These are phyloP conservation scores for Nemotelus pantherinus DNA, from an alignment of 2,888 invertebrate species.

Conservation along the genomic window DNA sequence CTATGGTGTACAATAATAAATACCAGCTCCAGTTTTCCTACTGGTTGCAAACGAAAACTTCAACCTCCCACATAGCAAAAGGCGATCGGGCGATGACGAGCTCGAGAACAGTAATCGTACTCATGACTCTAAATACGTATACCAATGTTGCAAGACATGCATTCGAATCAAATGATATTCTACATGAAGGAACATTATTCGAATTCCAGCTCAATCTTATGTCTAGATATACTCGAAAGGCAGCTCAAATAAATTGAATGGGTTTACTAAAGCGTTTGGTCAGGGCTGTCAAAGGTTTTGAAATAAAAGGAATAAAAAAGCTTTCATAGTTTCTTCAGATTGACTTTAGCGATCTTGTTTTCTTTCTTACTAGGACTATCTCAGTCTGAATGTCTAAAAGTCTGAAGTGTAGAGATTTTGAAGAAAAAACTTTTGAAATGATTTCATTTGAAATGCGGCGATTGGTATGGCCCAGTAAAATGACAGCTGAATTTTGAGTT, in stretches of 20 bases:
- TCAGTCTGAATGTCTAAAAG: too few species aligned
- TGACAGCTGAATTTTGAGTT: too few species aligned
- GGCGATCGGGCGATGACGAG: not conserved
- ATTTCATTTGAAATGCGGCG: too few species aligned
- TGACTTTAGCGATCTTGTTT: too few species aligned
- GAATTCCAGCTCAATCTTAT: not conserved
- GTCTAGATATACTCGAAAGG: not conserved
- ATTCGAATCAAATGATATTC: not conserved
- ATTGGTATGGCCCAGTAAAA: too few species aligned
- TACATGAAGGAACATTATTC: not conserved
- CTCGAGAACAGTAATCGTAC: not conserved
- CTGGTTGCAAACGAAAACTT: too few species aligned
- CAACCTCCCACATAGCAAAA: not conserved
- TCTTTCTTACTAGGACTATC: too few species aligned
- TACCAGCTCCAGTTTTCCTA: too few species aligned
- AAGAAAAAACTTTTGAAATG: too few species aligned
- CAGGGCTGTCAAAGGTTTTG: slow-evolving; percentile 38
- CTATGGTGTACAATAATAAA: too few species aligned
- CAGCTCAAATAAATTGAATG: not conserved
- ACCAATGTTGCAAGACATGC: not conserved
- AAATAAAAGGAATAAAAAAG: not conserved
- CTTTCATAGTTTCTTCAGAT: too few species aligned
- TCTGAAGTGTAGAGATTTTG: too few species aligned
- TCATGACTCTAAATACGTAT: not conserved
- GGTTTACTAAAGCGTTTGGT: not conserved